A percentile compares a stretch with the other conserved stretches of the same genome.
Conservation (phyloP, 2,888 invertebrate genomes). For the Bembecia ichneumoniformis region DNA sequence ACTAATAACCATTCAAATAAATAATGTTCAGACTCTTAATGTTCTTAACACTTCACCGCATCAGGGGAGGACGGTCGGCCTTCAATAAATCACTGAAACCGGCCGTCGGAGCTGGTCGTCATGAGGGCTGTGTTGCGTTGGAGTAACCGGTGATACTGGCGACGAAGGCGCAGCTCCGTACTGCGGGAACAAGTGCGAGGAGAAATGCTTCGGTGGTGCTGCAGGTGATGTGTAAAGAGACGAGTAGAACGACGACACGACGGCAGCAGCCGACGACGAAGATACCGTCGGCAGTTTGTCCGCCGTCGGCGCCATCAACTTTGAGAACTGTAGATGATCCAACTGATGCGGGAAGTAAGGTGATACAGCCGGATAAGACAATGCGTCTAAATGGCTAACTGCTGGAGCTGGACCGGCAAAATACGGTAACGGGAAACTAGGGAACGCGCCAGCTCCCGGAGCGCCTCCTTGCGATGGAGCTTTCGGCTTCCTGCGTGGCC, state of each 20-base stretch:
- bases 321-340: slow-evolving; percentile 76
- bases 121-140: slow-evolving; percentile 62
- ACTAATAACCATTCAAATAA: slow-evolving; percentile 54
- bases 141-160: slow-evolving; percentile 56
- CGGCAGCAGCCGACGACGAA: slow-evolving; percentile 68
- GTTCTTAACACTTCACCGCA: slow-evolving; percentile 44
- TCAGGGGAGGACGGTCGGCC: slow-evolving; percentile 59
- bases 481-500: slow-evolving; percentile 88
- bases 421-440: slow-evolving; percentile 76
- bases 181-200: slow-evolving; percentile 67
- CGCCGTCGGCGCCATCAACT: slow-evolving; percentile 67
- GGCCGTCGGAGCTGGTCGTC: slow-evolving; percentile 77
- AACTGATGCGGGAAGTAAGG: slow-evolving; percentile 85
- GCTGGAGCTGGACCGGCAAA: slow-evolving; percentile 75
- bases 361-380: slow-evolving; percentile 77
- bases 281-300: slow-evolving; percentile 61
- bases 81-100: slow-evolving; percentile 80
- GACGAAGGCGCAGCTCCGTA: slow-evolving; percentile 64
- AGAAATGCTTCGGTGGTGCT: slow-evolving; percentile 65
- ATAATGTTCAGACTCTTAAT: slow-evolving; percentile 33
- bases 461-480: slow-evolving; percentile 72
- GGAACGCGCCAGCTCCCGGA: slow-evolving; percentile 70
- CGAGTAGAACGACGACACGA: slow-evolving; percentile 79
- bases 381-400: slow-evolving; percentile 71
- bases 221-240: slow-evolving; percentile 75